phyloP scores from a whole-genome alignment of 2,113 vertebrate species.

The Pogona vitticeps region DNA sequence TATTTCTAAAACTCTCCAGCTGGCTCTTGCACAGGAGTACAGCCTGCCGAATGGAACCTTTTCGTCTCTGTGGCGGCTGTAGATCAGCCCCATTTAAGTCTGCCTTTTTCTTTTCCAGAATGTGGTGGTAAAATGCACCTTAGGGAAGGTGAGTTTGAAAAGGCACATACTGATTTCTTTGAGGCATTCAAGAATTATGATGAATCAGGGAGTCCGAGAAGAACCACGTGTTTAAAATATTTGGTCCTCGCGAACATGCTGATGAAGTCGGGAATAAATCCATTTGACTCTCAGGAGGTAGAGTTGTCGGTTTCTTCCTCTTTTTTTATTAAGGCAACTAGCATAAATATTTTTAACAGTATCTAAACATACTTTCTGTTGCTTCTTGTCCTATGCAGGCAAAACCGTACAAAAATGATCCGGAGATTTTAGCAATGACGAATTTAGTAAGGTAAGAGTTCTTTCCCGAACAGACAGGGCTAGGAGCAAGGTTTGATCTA shows the following conservation, averaged over 20 bases:
- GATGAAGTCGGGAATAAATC: slow-evolving; percentile 99
- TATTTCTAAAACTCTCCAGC: slow-evolving; percentile 47
- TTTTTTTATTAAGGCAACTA: slow-evolving; percentile 1
- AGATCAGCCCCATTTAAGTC: slow-evolving; percentile 47
- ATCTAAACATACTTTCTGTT: slow-evolving; percentile 45
- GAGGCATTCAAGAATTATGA: slow-evolving; percentile 99
- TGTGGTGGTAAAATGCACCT: slow-evolving; percentile 99
- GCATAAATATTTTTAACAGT: slow-evolving; percentile 20
- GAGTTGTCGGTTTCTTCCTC: background rate
- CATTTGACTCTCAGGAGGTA: slow-evolving; percentile 99
- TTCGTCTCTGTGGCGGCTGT: slow-evolving; percentile 37
- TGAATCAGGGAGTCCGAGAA: slow-evolving; percentile 96
- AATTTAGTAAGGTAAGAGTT: slow-evolving; percentile 98
- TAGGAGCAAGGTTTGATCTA: background rate
- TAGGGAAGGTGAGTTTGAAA: slow-evolving; percentile 99
- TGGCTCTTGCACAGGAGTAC: slow-evolving; percentile 45
- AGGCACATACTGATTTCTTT: slow-evolving; percentile 99
- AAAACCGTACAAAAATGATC: slow-evolving; percentile 99
- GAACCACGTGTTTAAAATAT: slow-evolving; percentile 99
- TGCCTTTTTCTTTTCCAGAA: slow-evolving; percentile 79
- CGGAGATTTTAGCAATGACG: slow-evolving; percentile 99
- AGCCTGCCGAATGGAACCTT: slow-evolving; percentile 31
- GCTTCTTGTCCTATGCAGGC: slow-evolving; percentile 81
- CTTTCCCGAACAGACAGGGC: slow-evolving; percentile 43
- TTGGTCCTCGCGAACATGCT: slow-evolving; percentile 99